These are phyloP conservation scores for Hirtodrosophila cameraria DNA, from an alignment of 2,888 invertebrate species.

Conservation along the genomic window DNA sequence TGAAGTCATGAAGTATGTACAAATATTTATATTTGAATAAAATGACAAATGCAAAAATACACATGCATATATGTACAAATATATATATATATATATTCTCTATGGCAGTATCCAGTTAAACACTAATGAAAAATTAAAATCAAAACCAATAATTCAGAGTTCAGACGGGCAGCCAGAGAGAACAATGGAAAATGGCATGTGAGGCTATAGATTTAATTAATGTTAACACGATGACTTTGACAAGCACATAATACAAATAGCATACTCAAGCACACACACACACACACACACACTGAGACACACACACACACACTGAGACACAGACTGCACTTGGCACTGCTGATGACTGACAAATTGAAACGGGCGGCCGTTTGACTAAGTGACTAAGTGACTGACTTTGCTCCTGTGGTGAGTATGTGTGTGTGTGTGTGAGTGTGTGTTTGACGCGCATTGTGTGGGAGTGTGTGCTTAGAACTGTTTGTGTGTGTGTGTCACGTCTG, in stretches of 20 bases:
- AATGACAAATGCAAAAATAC: neutral
- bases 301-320: neutral
- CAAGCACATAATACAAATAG: conserved; percentile 72
- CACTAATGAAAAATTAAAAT: conserved; percentile 44
- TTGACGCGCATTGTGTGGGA: conserved; percentile 2
- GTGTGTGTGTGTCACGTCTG: conserved; percentile 26
- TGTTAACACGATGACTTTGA: conserved; percentile 79
- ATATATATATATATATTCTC: neutral
- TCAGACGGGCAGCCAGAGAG: neutral
- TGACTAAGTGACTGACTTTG: conserved; percentile 63
- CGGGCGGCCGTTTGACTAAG: conserved; percentile 61
- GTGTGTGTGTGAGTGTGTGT: conserved; percentile 3
- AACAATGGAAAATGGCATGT: conserved; percentile 48
- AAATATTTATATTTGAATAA: conserved; percentile 26
- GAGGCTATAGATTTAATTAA: conserved; percentile 74
- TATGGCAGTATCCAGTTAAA: neutral
- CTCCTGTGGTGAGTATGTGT: conserved; percentile 10
- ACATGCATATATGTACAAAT: too few relatives aligned
- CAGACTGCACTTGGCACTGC: conserved; percentile 54
- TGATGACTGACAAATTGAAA: conserved; percentile 76
- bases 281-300: conserved; percentile 2
- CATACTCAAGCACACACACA: conserved; percentile 17
- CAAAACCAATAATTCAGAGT: conserved; percentile 44
- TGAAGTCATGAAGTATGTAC: conserved; percentile 1
- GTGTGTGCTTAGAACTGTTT: neutral